Percentiles rank a stretch among this genome's conserved stretches.
These are phyloP conservation scores for Acrocephalus arundinaceus DNA, from an alignment of 2,113 vertebrate genomes.

Conservation along the genomic window DNA sequence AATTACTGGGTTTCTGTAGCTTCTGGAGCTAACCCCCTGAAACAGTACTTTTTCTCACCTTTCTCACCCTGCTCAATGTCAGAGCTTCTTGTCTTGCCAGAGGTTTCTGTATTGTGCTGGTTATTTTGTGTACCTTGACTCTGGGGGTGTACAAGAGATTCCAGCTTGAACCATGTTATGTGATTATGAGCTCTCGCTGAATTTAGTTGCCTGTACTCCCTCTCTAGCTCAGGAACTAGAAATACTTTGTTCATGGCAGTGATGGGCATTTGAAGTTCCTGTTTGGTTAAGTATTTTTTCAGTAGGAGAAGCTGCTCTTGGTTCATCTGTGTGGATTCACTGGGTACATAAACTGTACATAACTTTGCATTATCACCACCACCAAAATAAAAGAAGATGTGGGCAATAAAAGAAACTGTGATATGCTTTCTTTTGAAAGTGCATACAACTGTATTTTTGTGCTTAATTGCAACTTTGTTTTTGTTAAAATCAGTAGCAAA, in stretches of 20 bases:
- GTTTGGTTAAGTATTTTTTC: background rate
- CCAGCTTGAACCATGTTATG: background rate
- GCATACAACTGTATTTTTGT: background rate
- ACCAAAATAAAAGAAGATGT: background rate
- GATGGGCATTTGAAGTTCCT: background rate
- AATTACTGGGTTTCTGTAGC: background rate
- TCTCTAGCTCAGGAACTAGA: background rate
- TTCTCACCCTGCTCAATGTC: background rate
- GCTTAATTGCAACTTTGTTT: background rate
- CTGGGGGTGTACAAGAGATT: background rate
- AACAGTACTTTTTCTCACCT: background rate
- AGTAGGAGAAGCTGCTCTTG: background rate
- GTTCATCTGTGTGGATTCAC: background rate
- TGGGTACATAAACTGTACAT: background rate
- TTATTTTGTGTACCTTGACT: background rate
- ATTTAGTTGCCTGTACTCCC: rapidly evolving
- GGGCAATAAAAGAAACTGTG: background rate
- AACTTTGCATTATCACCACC: background rate
- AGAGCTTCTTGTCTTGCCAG: background rate
- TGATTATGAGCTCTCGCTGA: background rate
- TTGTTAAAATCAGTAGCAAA: background rate
- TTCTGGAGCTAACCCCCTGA: background rate
- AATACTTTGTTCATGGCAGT: background rate
- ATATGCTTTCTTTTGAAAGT: background rate
- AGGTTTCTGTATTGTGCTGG: background rate